Conservation (phyloP, 2,113 vertebrate genomes). For the Sebastes schlegelii region DNA sequence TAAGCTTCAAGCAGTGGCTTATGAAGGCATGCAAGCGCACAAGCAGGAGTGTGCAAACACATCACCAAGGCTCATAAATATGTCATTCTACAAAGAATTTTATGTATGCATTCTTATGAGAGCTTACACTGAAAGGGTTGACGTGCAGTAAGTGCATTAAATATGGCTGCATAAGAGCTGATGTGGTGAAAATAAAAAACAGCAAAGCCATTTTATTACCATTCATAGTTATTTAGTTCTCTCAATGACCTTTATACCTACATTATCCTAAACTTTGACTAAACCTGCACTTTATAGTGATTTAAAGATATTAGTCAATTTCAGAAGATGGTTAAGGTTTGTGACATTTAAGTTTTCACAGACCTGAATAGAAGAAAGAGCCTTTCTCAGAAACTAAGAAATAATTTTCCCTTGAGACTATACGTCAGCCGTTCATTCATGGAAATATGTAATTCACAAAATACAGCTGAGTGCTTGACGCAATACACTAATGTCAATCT, state of each 20-base stretch:
- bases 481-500: background rate
- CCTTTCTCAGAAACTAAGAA: background rate
- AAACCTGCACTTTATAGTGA: background rate
- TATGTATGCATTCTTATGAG: slow-evolving; percentile 53
- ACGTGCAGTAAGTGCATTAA: slow-evolving; percentile 53
- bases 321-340: background rate
- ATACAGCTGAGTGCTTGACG: background rate
- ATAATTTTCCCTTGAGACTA: background rate
- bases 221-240: background rate
- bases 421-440: background rate
- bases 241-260: background rate
- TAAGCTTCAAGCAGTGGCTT: slow-evolving; percentile 38
- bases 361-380: background rate
- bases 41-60: slow-evolving; percentile 40
- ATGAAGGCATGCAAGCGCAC: slow-evolving; percentile 23
- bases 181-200: background rate
- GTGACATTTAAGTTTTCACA: background rate
- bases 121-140: slow-evolving; percentile 43
- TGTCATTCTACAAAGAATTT: slow-evolving; percentile 62
- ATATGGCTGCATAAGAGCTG: slow-evolving; percentile 24
- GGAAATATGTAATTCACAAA: background rate
- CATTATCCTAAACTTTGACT: background rate
- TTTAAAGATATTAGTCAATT: background rate
- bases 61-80: slow-evolving; percentile 63
- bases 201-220: background rate